These are phyloP conservation scores for Talpa occidentalis DNA, from an alignment of 2,113 vertebrate genomes.

Conservation along the genomic window DNA sequence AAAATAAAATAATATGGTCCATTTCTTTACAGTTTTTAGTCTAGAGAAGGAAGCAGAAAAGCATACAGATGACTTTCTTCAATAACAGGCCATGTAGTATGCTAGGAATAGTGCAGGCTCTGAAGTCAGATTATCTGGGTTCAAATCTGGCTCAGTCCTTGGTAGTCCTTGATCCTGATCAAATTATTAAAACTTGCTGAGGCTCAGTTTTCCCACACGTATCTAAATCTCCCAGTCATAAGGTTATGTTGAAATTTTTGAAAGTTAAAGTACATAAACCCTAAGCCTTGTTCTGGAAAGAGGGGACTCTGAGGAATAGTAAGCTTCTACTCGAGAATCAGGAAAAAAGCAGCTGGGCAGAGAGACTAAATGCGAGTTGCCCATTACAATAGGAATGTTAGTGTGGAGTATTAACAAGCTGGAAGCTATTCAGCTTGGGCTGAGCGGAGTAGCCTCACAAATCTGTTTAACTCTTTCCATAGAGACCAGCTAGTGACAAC, in stretches of 20 bases:
- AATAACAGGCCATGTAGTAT: not conserved
- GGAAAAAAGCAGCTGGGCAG: not conserved
- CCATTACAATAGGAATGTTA: not conserved
- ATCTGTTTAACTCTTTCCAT: constrained; percentile 31
- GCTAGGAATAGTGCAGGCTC: not conserved
- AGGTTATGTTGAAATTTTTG: not conserved
- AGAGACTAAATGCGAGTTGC: not conserved
- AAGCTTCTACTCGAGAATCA: not conserved
- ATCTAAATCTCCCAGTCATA: not conserved
- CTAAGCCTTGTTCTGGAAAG: not conserved
- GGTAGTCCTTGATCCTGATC: not conserved
- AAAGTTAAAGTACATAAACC: not conserved
- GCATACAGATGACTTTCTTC: no score
- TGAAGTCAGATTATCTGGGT: not conserved
- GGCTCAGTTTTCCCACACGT: not conserved
- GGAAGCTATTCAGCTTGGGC: constrained; percentile 17
- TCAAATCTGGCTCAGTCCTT: not conserved
- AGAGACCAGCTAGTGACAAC: constrained; percentile 36
- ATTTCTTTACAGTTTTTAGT: not conserved
- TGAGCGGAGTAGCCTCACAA: not conserved
- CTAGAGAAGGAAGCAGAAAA: not conserved
- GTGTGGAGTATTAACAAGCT: not conserved
- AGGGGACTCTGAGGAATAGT: not conserved
- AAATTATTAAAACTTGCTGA: not conserved
- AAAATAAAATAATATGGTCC: not conserved